Conservation (phyloP, 2,113 vertebrate species). For the Anolis sagrei region DNA sequence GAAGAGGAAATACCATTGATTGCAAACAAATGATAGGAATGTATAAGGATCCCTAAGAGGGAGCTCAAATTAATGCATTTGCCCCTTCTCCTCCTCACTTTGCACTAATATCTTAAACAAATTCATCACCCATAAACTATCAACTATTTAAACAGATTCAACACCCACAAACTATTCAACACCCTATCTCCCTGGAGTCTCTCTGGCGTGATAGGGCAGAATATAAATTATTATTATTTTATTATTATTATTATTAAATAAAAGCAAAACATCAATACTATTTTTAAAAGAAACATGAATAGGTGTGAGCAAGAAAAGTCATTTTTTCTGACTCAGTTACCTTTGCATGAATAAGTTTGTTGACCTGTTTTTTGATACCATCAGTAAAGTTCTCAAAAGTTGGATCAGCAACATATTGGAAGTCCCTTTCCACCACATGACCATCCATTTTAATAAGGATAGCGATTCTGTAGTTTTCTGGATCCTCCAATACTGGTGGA, state of each 20-base stretch:
- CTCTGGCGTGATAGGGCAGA: too few species aligned
- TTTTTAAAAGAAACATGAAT: background rate
- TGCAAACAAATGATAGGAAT: background rate
- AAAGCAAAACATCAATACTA: background rate
- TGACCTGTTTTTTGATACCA: conserved; percentile 83
- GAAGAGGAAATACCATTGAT: background rate
- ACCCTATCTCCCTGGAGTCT: too few species aligned
- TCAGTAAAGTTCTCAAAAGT: conserved; percentile 84
- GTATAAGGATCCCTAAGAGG: conserved; percentile 9
- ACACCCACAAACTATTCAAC: too few species aligned
- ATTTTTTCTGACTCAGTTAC: conserved; percentile 61
- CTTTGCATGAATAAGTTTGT: conserved; percentile 84
- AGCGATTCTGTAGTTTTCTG: conserved; percentile 78
- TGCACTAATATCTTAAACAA: background rate
- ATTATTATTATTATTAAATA: too few species aligned
- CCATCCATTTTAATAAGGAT: conserved; percentile 86
- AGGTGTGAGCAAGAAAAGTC: rapidly evolving
- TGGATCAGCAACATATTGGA: conserved; percentile 87
- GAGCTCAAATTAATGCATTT: background rate
- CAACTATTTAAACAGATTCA: too few species aligned
- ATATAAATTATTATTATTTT: too few species aligned
- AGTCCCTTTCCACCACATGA: conserved; percentile 73
- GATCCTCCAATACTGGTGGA: conserved; percentile 77
- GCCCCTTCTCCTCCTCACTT: background rate
- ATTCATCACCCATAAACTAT: background rate